These are phyloP conservation scores for Merluccius polli DNA, from an alignment of 2,797 vertebrate species.

Conservation along the genomic window DNA sequence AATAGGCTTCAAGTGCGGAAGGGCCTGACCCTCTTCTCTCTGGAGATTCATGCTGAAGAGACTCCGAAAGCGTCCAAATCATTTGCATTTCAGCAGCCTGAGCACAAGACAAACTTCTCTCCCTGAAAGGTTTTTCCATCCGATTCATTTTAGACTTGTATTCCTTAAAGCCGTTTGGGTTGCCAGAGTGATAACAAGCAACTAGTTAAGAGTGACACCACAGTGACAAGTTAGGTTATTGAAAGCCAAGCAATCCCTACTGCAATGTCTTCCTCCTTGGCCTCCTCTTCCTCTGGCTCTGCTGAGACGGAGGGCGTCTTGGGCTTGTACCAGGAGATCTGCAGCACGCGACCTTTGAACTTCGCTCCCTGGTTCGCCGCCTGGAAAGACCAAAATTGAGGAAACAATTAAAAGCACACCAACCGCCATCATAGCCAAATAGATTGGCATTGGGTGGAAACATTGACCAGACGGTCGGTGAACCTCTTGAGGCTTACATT, in stretches of 20 bases:
- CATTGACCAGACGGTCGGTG: neutral
- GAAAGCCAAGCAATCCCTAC: conserved; percentile 33
- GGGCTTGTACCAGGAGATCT: conserved; percentile 97
- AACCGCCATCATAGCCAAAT: neutral
- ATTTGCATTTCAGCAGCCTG: neutral
- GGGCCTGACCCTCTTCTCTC: neutral
- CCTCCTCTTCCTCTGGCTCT: conserved; percentile 90
- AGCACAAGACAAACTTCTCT: neutral
- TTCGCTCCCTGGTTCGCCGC: conserved; percentile 95
- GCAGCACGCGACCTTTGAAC: conserved; percentile 93
- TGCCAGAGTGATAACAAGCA: neutral
- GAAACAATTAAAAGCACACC: neutral
- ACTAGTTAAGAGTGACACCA: neutral
- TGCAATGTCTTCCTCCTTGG: conserved; percentile 88
- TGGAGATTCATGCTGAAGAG: neutral
- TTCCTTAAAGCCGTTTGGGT: neutral
- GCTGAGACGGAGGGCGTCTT: conserved; percentile 88
- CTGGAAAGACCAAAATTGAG: conserved; percentile 45
- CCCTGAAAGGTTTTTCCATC: neutral
- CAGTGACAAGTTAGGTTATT: neutral
- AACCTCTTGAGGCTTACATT: conserved; percentile 75
- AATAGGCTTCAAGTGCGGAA: neutral
- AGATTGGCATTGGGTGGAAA: neutral
- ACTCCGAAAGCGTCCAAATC: neutral
- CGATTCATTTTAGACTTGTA: neutral